Evolutionary conservation across 1,140 invertebrate species (phyloP).

Genomic region (Hylaeus anthracinus): DNA sequence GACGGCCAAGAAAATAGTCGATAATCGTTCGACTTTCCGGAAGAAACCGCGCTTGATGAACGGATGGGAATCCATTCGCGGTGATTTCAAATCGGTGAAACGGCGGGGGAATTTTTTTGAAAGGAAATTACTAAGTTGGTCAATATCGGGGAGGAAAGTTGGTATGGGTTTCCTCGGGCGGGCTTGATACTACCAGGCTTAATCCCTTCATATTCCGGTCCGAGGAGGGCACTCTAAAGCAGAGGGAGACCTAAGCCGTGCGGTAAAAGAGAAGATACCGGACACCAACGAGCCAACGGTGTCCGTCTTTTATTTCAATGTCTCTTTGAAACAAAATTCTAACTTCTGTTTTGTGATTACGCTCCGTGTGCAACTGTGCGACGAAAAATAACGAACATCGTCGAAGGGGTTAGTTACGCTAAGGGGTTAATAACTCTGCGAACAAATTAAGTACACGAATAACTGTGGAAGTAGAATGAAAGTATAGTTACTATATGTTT

Average conservation of each 20-base stretch:
- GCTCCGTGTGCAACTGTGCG: neutral
- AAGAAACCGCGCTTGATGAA: neutral
- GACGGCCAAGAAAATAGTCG: neutral
- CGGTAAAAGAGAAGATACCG: neutral
- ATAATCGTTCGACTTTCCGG: neutral
- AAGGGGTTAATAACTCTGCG: too few species aligned
- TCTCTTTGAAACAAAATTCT: neutral
- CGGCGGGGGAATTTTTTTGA: neutral
- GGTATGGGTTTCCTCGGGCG: constrained; percentile 22
- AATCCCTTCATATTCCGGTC: constrained; percentile 46
- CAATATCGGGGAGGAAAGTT: constrained; percentile 8
- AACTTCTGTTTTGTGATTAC: too few species aligned
- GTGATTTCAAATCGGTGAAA: neutral
- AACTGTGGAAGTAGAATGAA: too few species aligned
- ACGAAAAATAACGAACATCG: neutral
- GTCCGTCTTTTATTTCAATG: constrained; percentile 16
- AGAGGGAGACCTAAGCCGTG: constrained; percentile 2
- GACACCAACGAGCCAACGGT: neutral
- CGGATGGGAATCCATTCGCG: neutral
- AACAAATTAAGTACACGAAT: too few species aligned
- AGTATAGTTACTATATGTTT: too few species aligned
- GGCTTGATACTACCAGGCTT: constrained; percentile 17
- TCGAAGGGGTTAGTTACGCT: too few species aligned
- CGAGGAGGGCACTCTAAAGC: constrained; percentile 13
- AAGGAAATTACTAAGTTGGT: constrained; percentile 2